Conservation (phyloP, 2,888 invertebrate genomes). For the Chalcis sispes region DNA sequence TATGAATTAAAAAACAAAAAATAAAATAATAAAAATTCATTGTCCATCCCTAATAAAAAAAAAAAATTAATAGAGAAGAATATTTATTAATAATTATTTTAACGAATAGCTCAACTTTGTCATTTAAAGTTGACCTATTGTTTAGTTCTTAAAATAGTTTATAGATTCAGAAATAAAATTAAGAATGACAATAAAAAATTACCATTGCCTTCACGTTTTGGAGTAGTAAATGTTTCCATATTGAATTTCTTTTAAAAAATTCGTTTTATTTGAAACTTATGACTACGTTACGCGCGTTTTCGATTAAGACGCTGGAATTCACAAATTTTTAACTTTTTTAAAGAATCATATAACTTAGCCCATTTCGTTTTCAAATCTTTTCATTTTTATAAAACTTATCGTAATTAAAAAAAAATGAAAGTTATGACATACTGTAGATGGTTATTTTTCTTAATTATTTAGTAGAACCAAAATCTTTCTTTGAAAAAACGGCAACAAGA, state of each 20-base stretch:
- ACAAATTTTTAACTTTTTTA: conserved; percentile 4
- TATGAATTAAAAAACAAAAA: neutral
- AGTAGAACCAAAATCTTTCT: too few species aligned
- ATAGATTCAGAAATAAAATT: neutral
- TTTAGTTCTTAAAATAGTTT: conserved; percentile 12
- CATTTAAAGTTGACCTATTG: neutral
- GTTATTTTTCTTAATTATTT: too few species aligned
- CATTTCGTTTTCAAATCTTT: conserved; percentile 8
- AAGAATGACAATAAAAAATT: conserved; percentile 17
- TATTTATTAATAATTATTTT: neutral
- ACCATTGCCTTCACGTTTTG: conserved; percentile 56
- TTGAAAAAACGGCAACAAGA: too few species aligned
- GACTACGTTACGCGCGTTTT: conserved; percentile 1
- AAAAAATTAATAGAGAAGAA: neutral
- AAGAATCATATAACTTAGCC: conserved; percentile 7
- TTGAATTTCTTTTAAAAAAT: neutral
- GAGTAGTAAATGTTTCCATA: conserved; percentile 49
- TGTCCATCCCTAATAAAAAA: neutral
- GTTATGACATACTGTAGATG: too few species aligned
- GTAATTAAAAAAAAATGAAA: too few species aligned
- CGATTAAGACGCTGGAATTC: conserved; percentile 22
- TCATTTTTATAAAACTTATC: conserved; percentile 13
- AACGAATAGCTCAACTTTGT: neutral
- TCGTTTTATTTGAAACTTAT: neutral
- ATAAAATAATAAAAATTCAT: neutral